Evolutionary conservation across 2,797 vertebrate species (phyloP), one percentile per base, ranked within the genome.

Genomic region (Ceyx erithaca): DNA sequence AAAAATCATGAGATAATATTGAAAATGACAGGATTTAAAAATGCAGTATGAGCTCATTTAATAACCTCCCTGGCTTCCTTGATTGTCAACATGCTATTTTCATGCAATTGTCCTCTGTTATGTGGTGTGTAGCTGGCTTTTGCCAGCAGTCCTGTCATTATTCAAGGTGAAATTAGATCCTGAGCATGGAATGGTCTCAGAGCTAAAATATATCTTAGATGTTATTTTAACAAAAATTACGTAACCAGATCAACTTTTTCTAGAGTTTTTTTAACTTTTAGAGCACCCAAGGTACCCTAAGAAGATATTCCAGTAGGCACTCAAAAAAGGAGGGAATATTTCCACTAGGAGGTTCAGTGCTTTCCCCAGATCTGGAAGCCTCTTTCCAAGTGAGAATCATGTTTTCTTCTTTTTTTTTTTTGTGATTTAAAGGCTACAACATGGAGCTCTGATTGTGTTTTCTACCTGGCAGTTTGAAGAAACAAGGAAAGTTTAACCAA

Each of bases 381-480:
- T 35, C 20, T 58, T 76, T 45, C 28, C 21, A n/a, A 59, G 10
- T 8, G 12, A 59, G 43, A 67, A n/a, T 8, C 1, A 2, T 41
- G 9, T 49, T 46, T 33, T 31, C 12, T 7, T 16, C 43, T 18
- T 46, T 31, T 48, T 21, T 41, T 3, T 46, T 31, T 48, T 21
- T 41, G 4, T 46, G 25, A 43, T 58, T 81, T 28, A 23, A 79
- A 45, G 17, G 15, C 14, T 52, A 63, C 30, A 22, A 12, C 4
- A 2, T 2, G 10, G 45, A 83, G 23, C n/a, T 37, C 2, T 1
- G 2, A 4, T 20, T 63, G 6, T 1, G 4, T 62, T 91, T 70
- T 31, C 52, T 59, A 25, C 59, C 64, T 80, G 64, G 23, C 6
- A 17, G 9, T 22, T 45, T 1, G 12, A 57, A 80, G 81, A 35